Evolutionary conservation across 2,113 vertebrate genomes (phyloP), one percentile per base, ranked within the genome.

Genomic region (Danionella cerebrum): DNA sequence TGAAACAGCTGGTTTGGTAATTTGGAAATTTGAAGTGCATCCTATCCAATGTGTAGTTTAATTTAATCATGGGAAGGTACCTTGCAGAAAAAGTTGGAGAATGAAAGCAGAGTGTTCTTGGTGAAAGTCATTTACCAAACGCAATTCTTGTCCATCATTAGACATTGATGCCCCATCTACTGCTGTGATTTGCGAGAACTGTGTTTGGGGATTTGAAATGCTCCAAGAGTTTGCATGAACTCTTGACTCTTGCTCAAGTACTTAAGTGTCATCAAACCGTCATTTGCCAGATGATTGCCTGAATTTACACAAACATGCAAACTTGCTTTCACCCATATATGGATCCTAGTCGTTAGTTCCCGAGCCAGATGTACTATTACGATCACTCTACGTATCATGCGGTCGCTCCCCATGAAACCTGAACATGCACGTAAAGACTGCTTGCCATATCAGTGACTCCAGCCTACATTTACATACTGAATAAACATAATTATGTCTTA

Each of bases 401-500:
- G 25, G 52, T 65, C 48, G 18, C 31, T 13, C 31, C 24, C 29
- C 29, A 12, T 74, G 72, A 66, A 66, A 74, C 29, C 66, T 35
- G 67, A 70, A 67, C 47, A 66, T 22, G 38, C 27, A 45, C 60
- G 64, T 65, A 65, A 58, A 68, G 45, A 70, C 53, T 55, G 57
- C 47, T 52, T 62, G 35, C 60, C 48, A 42, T 72, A 72, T 76
- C 69, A 48, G 65, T 69, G 70, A 73, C 63, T 73, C 65, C 78
- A 82, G 70, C 63, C 41, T 64, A 16, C 77, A 86, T 89, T 89
- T 89, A 81, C 87, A 88, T 88, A 81, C 83, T 79, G 82, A 83
- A 85, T 83, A 76, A 77, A 76, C 79, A 73, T 76, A 86, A 85
- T 84, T 84, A 80, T 65, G 67, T 79, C 62, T 66, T 65, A 85